phyloP scores from a whole-genome alignment of 2,797 vertebrate species.

The Ctenosaura bakeri region DNA sequence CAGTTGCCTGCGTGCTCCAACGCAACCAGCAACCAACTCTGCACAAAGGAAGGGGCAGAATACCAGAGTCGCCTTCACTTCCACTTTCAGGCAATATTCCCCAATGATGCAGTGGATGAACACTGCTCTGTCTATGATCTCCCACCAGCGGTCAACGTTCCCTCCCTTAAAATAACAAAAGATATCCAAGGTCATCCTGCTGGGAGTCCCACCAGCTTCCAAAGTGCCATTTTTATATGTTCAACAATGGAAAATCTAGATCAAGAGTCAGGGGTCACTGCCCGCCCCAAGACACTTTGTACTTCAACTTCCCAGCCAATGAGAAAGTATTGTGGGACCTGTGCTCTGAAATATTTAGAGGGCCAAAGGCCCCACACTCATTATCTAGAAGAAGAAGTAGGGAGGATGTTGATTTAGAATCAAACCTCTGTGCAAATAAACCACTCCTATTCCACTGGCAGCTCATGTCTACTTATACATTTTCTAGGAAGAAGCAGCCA shows the following conservation, averaged over 20 bases:
- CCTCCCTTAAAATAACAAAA: background rate
- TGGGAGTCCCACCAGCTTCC: background rate
- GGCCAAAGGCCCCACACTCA: background rate
- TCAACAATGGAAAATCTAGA: too few relatives aligned
- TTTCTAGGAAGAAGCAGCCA: background rate
- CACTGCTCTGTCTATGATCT: background rate
- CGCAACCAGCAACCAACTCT: background rate
- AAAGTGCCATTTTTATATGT: background rate
- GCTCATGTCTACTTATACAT: background rate
- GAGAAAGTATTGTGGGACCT: too few relatives aligned
- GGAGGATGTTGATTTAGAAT: background rate
- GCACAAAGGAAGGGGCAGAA: background rate
- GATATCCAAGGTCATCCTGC: background rate
- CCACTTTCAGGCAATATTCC: too few relatives aligned
- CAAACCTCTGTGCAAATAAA: background rate
- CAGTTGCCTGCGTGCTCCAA: too few relatives aligned
- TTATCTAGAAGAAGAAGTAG: background rate
- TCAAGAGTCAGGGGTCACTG: background rate
- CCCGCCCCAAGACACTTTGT: background rate
- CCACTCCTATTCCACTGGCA: background rate
- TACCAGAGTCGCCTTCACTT: background rate
- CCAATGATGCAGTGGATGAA: background rate
- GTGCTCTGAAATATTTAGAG: background rate
- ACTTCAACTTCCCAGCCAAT: background rate
- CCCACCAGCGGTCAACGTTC: background rate